phyloP scores from a whole-genome alignment of 92 coral and sea anemone species.

The Chrysogorgia sp. region DNA sequence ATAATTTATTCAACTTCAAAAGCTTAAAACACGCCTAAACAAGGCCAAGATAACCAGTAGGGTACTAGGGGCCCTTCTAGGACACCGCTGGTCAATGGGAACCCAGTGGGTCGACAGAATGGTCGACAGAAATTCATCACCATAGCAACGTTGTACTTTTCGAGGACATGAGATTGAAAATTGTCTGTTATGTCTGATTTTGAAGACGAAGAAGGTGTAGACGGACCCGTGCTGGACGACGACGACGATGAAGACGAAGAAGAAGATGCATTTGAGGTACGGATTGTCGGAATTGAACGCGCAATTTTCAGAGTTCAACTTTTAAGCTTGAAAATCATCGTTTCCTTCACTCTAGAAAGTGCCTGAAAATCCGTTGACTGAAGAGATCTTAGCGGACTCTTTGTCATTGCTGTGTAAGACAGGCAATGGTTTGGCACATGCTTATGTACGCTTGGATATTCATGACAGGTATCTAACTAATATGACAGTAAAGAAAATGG shows the following conservation, averaged over 20 bases:
- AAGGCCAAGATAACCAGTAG: no score
- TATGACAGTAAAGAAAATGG: no score
- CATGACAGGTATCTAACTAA: slow-evolving; percentile 81
- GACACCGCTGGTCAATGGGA: no score
- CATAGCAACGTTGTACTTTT: no score
- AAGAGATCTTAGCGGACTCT: slow-evolving; percentile 86
- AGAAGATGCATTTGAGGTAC: slow-evolving; percentile 80
- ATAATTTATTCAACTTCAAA: no score
- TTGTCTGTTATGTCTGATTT: slow-evolving; percentile 79
- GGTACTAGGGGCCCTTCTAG: no score
- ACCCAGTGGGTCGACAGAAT: no score
- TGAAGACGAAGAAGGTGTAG: slow-evolving; percentile 98
- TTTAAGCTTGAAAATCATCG: background rate
- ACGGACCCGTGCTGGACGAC: slow-evolving; percentile 92
- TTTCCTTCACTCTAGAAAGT: slow-evolving; percentile 61
- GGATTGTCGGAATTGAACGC: background rate
- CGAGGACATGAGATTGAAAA: background rate
- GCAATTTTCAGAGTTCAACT: background rate
- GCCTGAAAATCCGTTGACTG: slow-evolving; percentile 89
- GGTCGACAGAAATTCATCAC: no score
- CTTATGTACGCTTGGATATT: slow-evolving; percentile 90
- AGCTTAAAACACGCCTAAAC: no score
- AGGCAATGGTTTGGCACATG: slow-evolving; percentile 98
- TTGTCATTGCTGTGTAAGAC: slow-evolving; percentile 92
- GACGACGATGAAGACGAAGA: slow-evolving; percentile 87